phyloP scores from a whole-genome alignment of 1,140 invertebrate species.

The Caenorhabditis brenneri region DNA sequence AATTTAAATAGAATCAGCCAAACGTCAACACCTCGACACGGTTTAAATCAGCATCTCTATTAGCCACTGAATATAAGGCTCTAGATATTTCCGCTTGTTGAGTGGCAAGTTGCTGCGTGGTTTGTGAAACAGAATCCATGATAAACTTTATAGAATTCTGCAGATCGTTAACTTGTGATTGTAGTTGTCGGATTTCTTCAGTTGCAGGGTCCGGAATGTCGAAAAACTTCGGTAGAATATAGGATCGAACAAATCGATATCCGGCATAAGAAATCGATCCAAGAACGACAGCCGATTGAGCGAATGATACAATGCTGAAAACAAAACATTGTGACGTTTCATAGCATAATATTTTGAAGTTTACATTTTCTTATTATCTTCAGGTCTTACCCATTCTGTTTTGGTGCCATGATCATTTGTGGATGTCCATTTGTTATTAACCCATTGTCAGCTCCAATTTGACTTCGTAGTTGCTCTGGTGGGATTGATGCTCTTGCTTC shows the following conservation, averaged over 20 bases:
- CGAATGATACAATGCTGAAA: conserved; percentile 30
- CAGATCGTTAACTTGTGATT: conserved; percentile 48
- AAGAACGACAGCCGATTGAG: conserved; percentile 48
- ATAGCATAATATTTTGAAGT: neutral
- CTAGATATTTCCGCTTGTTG: conserved; percentile 48
- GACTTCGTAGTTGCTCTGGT: conserved; percentile 8
- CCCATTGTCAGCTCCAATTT: neutral
- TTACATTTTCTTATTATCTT: too few species aligned
- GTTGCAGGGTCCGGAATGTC: conserved; percentile 53
- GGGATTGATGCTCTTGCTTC: conserved; percentile 46
- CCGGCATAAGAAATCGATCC: conserved; percentile 46
- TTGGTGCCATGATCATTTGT: conserved; percentile 2
- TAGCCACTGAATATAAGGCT: conserved; percentile 35
- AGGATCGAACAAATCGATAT: conserved; percentile 49
- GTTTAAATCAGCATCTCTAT: conserved; percentile 48
- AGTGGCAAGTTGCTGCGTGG: conserved; percentile 37
- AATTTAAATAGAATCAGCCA: neutral
- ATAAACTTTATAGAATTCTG: conserved; percentile 55
- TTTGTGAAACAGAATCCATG: conserved; percentile 55
- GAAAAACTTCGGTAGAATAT: conserved; percentile 50
- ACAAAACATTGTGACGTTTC: neutral
- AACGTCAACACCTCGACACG: conserved; percentile 25
- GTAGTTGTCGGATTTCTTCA: conserved; percentile 44
- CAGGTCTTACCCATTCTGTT: neutral
- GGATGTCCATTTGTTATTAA: neutral